Evolutionary conservation across 2,888 invertebrate species (phyloP), one percentile per base, ranked within the genome.

Genomic region (Prostheceraeus crozeri): DNA sequence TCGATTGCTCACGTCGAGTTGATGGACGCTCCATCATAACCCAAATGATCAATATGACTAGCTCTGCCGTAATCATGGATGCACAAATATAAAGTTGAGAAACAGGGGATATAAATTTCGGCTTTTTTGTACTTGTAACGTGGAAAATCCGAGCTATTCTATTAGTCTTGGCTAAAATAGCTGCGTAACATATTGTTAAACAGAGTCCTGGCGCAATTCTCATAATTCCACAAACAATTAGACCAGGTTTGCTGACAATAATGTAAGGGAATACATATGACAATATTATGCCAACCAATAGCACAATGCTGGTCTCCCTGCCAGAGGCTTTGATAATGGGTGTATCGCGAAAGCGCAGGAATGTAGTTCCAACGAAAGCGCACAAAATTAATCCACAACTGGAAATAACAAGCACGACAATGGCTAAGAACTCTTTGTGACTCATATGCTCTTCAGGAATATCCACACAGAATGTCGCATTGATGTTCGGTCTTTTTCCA

Each of bases 311-410:
- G 3, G 73, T 67, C 55, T 72, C 72, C 3, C 71, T 64, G 59
- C 71, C 71, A 2, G 69, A 68, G 2, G 72, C 70, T 48, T 71
- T 70, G 36, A 73, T 72, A 3, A 73, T 65, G 6, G 71, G 66
- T 40, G 69, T 69, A 14, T 66, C 58, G 23, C 68, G 60, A 58
- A 68, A 67, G 19, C 66, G 61, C 0, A 61, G 60, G 19, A 63
- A 61, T 27, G 67, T 56, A 45, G 65, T 63, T 3, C 65, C 27
- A n/a, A 62, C 10, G 2, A 60, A 4, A 16, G 14, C 8, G 19
- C n/a, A 14, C 6, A 19, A 19, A 40, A 40, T 40, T 40, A 14
- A 27, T 16, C 62, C 31, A 14, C 27, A n/a, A n/a, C n/a, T n/a
- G n/a, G n/a, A n/a, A n/a, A n/a, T n/a, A n/a, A n/a, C 46, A 6